Evolutionary conservation across 2,797 vertebrate species (phyloP), one percentile per base, ranked within the genome.

Genomic region (Platyrinchus mystaceus): DNA sequence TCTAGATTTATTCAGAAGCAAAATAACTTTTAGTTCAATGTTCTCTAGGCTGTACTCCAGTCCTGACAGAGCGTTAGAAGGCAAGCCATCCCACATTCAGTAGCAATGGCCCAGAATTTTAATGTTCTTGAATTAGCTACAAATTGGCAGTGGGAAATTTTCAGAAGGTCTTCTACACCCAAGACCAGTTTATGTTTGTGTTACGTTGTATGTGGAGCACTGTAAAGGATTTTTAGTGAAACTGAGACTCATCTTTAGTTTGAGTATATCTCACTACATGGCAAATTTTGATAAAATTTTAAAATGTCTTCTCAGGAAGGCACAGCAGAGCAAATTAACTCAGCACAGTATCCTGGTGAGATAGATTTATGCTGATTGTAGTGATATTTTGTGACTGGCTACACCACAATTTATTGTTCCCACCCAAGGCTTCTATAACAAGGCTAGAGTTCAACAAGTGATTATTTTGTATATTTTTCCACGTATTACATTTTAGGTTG

Each of bases 401-500:
- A 12, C 22, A 39, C 8, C 4, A 8, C 26, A 23, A 30, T 86
- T 83, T 60, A 26, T 86, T 8, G 0, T 70, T 93, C 21, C 12
- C 9, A 50, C 20, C 22, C 27, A 37, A 70, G 5, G 4, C 43
- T 78, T 83, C 62, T 82, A 4, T 60, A 76, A 53, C 34, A 37
- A 22, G 24, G 6, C 23, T 71, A 34, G 36, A 34, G 15, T 58
- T 85, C 27, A 90, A 52, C 19, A 90, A 56, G 27, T 56, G 44
- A 18, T 90, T 81, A 14, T 34, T 68, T 32, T 55, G 6, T 68
- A 5, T 46, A 46, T 81, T 92, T 62, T 89, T 84, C n/a, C 34
- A 39, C 26, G 11, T 88, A 43, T 59, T 82, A 73, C 19, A 62
- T 90, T 85, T 44, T 93, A 98, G 98, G 98, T 98, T 92, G 98